Evolutionary conservation across 2,888 invertebrate species (phyloP), one percentile per base, ranked within the genome.

Genomic region (Sussaba pulchella): DNA sequence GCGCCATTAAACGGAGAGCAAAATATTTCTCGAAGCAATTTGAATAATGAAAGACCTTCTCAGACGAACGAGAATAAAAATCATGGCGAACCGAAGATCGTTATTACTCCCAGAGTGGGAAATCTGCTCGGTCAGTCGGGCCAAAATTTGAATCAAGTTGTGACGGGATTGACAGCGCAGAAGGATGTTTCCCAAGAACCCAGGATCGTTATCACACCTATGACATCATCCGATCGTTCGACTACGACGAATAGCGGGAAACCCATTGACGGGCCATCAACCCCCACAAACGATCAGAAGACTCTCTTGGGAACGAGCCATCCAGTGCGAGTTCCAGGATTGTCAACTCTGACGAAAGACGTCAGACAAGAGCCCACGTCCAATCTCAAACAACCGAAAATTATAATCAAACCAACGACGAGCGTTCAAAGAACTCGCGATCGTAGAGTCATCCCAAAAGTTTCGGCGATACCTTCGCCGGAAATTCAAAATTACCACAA

Each of bases 281-380:
- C 24, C 31, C 54, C 47, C n/a, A 14, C 24, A 0, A 26, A 21
- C 0, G 63, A 66, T 8, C 54, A 52, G 21, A 81, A 74, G 43
- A 47, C 17, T 17, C 9, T 12, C 1, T 26, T 36, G 19, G 67
- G 31, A 19, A 36, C 59, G 0, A 31, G 21, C 9, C 54, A 63
- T 70, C 52, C 69, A 8, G 31, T 39, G 43, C 45, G 19, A 31
- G 21, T 9, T 4, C 8, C 17, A 26, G 63, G n/a, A 21, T 8
- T 45, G 12, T 9, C 26, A 52, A 67, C 12, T 52, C 2, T 19
- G 6, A 17, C 57, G n/a, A 82, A 67, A 21, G 90, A 90, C 17
- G 92, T 91, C 61, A 90, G 93, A 76, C 87, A 88, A 36, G 95
- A 95, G 85, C 93, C 94, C 0, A 84, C 84, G 12, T 87, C 88